Evolutionary conservation across 1,140 invertebrate genomes (phyloP).

Genomic region (Leptinotarsa undecemlineata): DNA sequence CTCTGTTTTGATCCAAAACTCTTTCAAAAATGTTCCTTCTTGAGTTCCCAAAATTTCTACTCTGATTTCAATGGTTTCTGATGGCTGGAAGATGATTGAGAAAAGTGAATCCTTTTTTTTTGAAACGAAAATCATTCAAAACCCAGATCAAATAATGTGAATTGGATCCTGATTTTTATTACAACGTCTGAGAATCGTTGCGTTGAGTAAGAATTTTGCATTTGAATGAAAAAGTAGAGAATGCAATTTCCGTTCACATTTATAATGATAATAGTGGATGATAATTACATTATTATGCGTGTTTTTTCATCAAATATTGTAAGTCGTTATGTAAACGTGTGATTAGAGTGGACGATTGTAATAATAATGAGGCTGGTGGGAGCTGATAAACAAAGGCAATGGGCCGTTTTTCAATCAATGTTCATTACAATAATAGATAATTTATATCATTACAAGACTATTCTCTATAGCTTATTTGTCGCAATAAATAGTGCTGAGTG

Average conservation of each 20-base stretch:
- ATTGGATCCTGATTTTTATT: too few species aligned
- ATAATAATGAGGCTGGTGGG: background rate
- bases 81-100: slow-evolving; percentile 27
- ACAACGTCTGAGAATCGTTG: too few species aligned
- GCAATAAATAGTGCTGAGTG: too few species aligned
- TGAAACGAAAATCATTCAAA: too few species aligned
- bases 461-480: too few species aligned
- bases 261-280: slow-evolving; percentile 3
- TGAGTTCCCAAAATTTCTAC: slow-evolving; percentile 38
- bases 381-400: too few species aligned
- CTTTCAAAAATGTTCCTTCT: slow-evolving; percentile 39
- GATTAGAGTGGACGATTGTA: slow-evolving; percentile 2
- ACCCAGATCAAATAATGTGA: too few species aligned
- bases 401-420: too few species aligned
- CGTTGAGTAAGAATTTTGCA: background rate
- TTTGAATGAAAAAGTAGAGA: background rate
- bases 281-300: slow-evolving; percentile 16
- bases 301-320: slow-evolving; percentile 5
- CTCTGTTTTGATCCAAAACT: slow-evolving; percentile 48
- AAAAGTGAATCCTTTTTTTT: background rate
- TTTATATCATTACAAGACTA: too few species aligned
- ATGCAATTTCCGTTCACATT: slow-evolving; percentile 9
- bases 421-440: too few species aligned
- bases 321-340: slow-evolving; percentile 8
- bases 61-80: slow-evolving; percentile 29